These are phyloP conservation scores for Cotesia congregata DNA, from an alignment of 2,888 invertebrate genomes.

Conservation along the genomic window DNA sequence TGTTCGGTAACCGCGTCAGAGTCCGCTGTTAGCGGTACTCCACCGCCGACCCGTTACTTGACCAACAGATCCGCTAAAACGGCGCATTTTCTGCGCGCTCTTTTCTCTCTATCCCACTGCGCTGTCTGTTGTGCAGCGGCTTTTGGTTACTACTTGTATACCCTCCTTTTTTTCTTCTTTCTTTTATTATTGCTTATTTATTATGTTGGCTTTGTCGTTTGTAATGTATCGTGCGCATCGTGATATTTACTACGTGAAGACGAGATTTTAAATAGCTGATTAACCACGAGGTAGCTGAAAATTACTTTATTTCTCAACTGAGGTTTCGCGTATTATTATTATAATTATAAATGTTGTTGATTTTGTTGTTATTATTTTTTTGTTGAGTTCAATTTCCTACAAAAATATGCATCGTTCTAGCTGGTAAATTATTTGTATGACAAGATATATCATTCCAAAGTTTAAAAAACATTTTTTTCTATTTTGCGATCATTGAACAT, in stretches of 20 bases:
- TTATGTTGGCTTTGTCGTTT: constrained; percentile 25
- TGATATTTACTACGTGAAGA: constrained; percentile 30
- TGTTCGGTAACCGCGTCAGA: constrained; percentile 68
- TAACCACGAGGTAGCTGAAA: constrained; percentile 23
- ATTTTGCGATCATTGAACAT: no score
- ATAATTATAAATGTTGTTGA: no score
- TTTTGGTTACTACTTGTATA: constrained; percentile 4
- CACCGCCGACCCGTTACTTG: constrained; percentile 68
- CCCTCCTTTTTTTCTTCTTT: constrained; percentile 34
- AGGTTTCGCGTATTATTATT: not conserved
- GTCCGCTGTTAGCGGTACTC: constrained; percentile 68
- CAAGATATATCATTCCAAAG: no score
- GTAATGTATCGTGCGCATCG: constrained; percentile 37
- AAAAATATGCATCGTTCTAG: no score
- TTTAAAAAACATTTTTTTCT: no score
- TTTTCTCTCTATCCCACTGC: constrained; percentile 36
- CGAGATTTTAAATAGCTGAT: constrained; percentile 31
- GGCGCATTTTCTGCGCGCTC: constrained; percentile 52
- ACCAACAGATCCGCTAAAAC: constrained; percentile 70
- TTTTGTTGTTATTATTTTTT: no score
- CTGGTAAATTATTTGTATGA: no score
- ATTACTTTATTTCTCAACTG: constrained; percentile 20
- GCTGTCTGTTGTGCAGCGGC: not conserved
- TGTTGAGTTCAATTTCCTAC: no score
- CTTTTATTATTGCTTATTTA: constrained; percentile 4